Conservation (phyloP, 30 jellyfish, hydroid and myxozoan species). For the Sanderia malayensis region DNA sequence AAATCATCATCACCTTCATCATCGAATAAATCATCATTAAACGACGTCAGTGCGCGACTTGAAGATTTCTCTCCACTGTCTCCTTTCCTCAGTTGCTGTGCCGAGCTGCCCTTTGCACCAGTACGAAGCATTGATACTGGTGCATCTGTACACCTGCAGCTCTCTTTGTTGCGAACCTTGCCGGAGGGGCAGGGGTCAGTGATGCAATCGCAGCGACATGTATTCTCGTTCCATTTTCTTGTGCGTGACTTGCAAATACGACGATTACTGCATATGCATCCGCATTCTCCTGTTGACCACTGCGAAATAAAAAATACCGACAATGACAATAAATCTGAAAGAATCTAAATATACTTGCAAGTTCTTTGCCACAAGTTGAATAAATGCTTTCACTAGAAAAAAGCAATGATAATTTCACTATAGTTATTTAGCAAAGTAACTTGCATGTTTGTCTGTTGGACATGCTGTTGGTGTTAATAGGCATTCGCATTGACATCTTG, state of each 20-base stretch:
- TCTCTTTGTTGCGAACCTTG: conserved; percentile 7
- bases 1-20: neutral
- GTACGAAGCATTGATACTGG: too few relatives aligned
- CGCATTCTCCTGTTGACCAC: conserved; percentile 67
- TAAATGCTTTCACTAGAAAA: too few relatives aligned
- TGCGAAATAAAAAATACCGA: conserved; percentile 9
- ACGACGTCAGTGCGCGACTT: neutral
- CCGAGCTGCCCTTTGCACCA: neutral
- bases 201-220: conserved; percentile 54
- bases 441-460: conserved; percentile 47
- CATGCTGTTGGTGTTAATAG: conserved; percentile 13
- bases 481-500: conserved; percentile 60
- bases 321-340: too few relatives aligned
- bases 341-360: too few relatives aligned
- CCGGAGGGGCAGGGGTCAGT: conserved; percentile 48
- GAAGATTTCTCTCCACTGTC: neutral
- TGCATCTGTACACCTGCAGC: conserved; percentile 40
- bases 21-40: neutral
- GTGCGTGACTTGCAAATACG: conserved; percentile 7
- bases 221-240: conserved; percentile 44
- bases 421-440: too few relatives aligned
- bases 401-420: too few relatives aligned
- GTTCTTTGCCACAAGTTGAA: too few relatives aligned
- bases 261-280: conserved; percentile 64
- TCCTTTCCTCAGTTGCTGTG: neutral